These are phyloP conservation scores for Rhinopomastus cyanomelas DNA, from an alignment of 2,113 vertebrate genomes.

Conservation along the genomic window DNA sequence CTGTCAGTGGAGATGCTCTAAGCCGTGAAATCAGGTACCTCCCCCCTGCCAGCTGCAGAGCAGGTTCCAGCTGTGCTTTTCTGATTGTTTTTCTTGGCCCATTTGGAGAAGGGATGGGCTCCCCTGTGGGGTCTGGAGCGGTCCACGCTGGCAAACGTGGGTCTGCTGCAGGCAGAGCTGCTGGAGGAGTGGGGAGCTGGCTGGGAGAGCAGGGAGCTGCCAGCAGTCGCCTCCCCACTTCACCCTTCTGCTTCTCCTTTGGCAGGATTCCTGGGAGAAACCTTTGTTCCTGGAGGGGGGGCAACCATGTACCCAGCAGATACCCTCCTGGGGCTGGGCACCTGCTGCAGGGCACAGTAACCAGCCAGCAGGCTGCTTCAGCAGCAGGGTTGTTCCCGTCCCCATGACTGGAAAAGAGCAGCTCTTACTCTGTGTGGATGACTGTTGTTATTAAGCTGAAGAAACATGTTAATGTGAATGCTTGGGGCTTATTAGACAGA, in stretches of 20 bases:
- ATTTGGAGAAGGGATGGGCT: neutral
- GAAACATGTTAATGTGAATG: neutral
- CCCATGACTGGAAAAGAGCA: neutral
- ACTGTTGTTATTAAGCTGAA: conserved; percentile 12
- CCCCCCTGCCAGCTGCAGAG: neutral
- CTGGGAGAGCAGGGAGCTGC: no score
- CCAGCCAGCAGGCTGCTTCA: neutral
- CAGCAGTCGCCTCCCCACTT: no score
- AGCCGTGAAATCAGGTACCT: neutral
- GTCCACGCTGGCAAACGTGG: neutral
- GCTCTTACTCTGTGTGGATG: neutral
- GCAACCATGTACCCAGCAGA: accelerated
- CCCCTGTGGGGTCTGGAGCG: neutral
- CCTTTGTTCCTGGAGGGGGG: neutral
- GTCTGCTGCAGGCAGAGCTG: neutral
- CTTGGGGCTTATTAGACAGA: neutral
- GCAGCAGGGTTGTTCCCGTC: neutral
- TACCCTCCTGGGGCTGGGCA: no score
- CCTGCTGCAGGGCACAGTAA: neutral
- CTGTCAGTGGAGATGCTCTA: neutral
- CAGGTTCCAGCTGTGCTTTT: neutral
- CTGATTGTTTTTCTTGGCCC: neutral
- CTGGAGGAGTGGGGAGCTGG: no score
- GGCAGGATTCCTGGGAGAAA: neutral
- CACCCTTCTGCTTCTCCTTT: neutral